Evolutionary conservation across 2,797 vertebrate species (phyloP).

Genomic region (Eidolon dupreanum): DNA sequence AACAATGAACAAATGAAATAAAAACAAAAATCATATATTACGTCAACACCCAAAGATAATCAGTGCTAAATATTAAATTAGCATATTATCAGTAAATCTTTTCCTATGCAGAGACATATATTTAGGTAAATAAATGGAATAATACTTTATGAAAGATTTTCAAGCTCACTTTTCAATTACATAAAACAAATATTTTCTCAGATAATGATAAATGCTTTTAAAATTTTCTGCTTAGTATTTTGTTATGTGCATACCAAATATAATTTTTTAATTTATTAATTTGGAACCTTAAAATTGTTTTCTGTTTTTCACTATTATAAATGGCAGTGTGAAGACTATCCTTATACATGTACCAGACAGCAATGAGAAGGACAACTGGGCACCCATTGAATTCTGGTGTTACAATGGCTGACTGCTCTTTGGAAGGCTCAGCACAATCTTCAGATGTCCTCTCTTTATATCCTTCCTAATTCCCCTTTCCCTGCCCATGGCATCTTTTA

Average conservation of each 20-base stretch:
- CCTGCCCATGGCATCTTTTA: neutral
- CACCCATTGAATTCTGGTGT: neutral
- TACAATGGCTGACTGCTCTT: neutral
- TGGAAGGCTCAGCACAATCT: neutral
- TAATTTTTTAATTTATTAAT: neutral
- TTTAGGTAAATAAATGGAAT: neutral
- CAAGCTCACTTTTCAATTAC: neutral
- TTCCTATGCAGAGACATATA: neutral
- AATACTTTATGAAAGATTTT: neutral
- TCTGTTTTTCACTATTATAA: neutral
- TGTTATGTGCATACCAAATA: neutral
- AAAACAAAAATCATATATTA: neutral
- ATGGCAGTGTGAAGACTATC: neutral
- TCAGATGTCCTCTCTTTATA: neutral
- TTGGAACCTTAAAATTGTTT: neutral
- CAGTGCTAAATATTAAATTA: neutral
- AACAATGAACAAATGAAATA: slow-evolving; percentile 5
- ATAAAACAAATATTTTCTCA: neutral
- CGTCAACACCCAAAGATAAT: neutral
- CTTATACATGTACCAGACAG: neutral
- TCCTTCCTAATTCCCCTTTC: neutral
- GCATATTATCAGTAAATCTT: neutral
- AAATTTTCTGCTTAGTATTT: slow-evolving; percentile 1
- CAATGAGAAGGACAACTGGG: neutral
- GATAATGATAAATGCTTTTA: neutral